A percentile compares a stretch with the other conserved stretches of the same genome.
phyloP scores from a whole-genome alignment of 2,797 vertebrate species.

The Pelodytes ibericus region DNA sequence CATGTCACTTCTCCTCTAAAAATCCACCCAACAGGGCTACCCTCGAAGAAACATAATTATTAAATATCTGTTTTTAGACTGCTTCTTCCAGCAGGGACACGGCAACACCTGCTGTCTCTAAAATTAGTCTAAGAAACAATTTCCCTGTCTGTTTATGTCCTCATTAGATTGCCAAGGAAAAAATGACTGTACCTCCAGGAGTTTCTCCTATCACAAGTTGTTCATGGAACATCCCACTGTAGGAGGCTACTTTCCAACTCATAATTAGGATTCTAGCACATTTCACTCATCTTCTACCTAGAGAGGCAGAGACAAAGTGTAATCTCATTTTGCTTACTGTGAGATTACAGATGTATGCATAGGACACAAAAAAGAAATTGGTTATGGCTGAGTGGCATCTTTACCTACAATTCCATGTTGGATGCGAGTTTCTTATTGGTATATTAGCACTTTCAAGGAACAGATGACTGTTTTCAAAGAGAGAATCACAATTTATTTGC shows the following conservation, averaged over 20 bases:
- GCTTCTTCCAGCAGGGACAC: conserved; percentile 18
- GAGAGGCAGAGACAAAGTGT: neutral
- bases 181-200: neutral
- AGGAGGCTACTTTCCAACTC: conserved; percentile 28
- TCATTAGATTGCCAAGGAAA: neutral
- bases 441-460: neutral
- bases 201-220: conserved; percentile 30
- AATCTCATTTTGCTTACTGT: conserved; percentile 42
- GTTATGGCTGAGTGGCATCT: neutral
- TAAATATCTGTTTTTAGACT: conserved; percentile 27
- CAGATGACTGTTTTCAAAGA: neutral
- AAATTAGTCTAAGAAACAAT: conserved; percentile 27
- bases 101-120: conserved; percentile 39
- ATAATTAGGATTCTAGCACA: conserved; percentile 51
- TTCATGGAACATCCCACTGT: conserved; percentile 24
- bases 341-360: conserved; percentile 30
- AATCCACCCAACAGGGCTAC: conserved; percentile 3
- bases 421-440: neutral
- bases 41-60: conserved; percentile 44
- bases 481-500: neutral
- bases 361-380: conserved; percentile 12
- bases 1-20: neutral
- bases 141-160: conserved; percentile 2
- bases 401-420: neutral
- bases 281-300: conserved; percentile 34